A percentile compares a stretch with the other conserved stretches of the same genome.
These are phyloP conservation scores for Tachysurus vachellii DNA, from an alignment of 2,113 vertebrate species.

Conservation along the genomic window DNA sequence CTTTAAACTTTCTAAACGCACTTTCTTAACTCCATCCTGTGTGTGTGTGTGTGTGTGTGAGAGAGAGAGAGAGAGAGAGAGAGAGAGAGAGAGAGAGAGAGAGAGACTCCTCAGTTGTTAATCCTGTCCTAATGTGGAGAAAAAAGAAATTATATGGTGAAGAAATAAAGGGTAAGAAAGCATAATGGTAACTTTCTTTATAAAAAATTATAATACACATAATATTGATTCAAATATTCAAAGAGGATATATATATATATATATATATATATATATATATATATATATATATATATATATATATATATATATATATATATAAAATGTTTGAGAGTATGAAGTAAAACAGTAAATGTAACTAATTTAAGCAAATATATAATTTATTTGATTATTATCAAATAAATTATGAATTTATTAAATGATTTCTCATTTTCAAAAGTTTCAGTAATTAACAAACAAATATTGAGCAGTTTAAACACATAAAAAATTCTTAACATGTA, in stretches of 20 bases:
- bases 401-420: too few relatives aligned
- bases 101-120: not conserved
- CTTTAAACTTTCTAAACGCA: not conserved
- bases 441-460: not conserved
- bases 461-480: not conserved
- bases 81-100: slow-evolving; percentile 4
- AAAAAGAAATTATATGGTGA: not conserved
- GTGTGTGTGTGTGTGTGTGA: not conserved
- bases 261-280: too few relatives aligned
- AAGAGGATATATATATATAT: not conserved
- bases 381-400: too few relatives aligned
- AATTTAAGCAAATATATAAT: not conserved
- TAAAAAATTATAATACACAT: not conserved
- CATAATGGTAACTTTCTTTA: not conserved
- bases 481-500: not conserved
- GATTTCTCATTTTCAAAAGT: not conserved
- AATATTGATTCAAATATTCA: not conserved
- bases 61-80: not conserved
- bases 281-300: too few relatives aligned
- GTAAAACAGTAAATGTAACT: not conserved
- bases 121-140: not conserved
- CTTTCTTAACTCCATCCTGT: not conserved
- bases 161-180: not conserved
- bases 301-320: not conserved
- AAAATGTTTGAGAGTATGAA: not conserved